phyloP scores from a whole-genome alignment of 2,797 vertebrate species.

The Anas bahamensis region DNA sequence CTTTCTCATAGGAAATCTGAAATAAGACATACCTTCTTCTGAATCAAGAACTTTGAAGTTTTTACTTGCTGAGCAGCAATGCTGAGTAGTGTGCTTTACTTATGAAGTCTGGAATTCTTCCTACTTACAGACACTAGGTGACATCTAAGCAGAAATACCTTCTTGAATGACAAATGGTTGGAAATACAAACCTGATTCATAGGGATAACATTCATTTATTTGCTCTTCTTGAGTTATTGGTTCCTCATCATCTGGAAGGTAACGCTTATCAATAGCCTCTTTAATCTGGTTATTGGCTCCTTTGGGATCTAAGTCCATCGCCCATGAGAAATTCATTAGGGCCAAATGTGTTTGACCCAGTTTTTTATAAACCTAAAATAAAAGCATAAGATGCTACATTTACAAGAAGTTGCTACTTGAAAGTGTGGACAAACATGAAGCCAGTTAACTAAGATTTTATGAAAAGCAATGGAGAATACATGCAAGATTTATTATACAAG shows the following conservation, averaged over 20 bases:
- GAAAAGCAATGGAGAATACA: neutral
- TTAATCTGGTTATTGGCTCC: slow-evolving; percentile 99
- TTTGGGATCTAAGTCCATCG: slow-evolving; percentile 99
- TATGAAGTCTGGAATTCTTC: neutral
- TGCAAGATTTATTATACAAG: neutral
- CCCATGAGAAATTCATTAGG: slow-evolving; percentile 99
- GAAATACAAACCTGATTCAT: slow-evolving; percentile 76
- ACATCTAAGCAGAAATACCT: neutral
- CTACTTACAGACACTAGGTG: neutral
- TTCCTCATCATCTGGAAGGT: slow-evolving; percentile 96
- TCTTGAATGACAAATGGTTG: neutral
- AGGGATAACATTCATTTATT: slow-evolving; percentile 82
- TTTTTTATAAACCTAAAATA: slow-evolving; percentile 95
- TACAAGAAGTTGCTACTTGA: slow-evolving; percentile 41
- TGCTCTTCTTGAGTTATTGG: slow-evolving; percentile 88
- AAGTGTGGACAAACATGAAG: neutral
- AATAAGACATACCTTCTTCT: neutral
- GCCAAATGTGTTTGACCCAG: slow-evolving; percentile 96
- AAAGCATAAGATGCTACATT: slow-evolving; percentile 37
- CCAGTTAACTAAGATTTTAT: no score
- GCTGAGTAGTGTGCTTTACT: neutral
- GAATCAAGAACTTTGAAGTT: neutral
- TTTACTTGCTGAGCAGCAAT: neutral
- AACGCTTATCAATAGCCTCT: slow-evolving; percentile 98
- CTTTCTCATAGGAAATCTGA: neutral